Evolutionary conservation across 92 coral and sea anemone species (phyloP), one percentile per base, ranked within the genome.

Genomic region (Zoanthus gigantus): DNA sequence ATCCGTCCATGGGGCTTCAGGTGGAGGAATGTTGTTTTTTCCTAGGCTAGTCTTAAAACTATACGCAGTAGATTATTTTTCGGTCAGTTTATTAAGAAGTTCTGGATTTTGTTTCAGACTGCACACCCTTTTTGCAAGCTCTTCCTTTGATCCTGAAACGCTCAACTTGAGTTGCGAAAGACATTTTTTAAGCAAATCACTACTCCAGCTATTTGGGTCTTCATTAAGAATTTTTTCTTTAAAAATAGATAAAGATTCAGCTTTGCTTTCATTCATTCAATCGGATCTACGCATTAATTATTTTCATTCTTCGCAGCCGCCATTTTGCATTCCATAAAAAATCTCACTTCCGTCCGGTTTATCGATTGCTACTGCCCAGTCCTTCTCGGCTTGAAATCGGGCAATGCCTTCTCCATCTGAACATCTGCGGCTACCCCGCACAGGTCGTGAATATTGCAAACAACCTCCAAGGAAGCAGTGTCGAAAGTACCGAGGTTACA

Each of bases 301-400:
- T 23, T 78, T 65, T 50, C 52, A 32, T 18, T 5, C 71, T 53
- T 78, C 31, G 47, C 29, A 61, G 68, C 53, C 83, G 50, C 69
- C 83, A 78, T 78, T 78, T 46, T 56, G 17, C 15, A 44, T 30
- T 53, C 58, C 28, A 44, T 18, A 13, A 56, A 78, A 56, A 45
- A 44, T 53, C 58, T 78, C 65, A 82, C 88, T 88, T 88, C 83
- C 83, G 83, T 88, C 88, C 87, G 71, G 88, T 81, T 81, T 73
- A 66, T 79, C 84, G 56, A 72, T 54, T 29, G 82, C 72, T 88
- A 76, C 73, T 82, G 87, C 88, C 78, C 83, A 88, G 71, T 81
- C 91, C 83, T 77, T 79, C 86, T 54, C 87, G 87, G 87, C 83
- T 88, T 88, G 91, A 88, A 88, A 88, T 60, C 72, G 29, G 83